Evolutionary conservation across 1,140 invertebrate genomes (phyloP).

Genomic region (Harlomillsia oculata): DNA sequence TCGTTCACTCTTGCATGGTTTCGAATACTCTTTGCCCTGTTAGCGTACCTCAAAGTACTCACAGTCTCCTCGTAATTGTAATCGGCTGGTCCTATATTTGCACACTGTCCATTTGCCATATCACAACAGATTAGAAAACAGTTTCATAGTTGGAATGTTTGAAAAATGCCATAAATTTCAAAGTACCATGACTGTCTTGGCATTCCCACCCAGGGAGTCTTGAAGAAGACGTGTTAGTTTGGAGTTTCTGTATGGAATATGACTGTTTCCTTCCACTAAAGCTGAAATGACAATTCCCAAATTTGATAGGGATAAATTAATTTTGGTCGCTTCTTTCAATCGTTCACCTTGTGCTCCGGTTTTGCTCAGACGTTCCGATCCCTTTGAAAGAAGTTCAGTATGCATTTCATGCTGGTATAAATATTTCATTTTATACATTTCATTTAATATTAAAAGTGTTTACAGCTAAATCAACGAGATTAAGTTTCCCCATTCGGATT

Average conservation of each 20-base stretch:
- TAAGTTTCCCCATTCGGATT: constrained; percentile 63
- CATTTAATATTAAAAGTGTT: constrained; percentile 36
- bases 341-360: constrained; percentile 80
- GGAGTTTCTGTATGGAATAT: constrained; percentile 90
- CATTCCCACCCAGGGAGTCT: constrained; percentile 91
- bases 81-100: constrained; percentile 90
- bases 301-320: constrained; percentile 86
- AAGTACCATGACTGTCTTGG: constrained; percentile 86
- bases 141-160: not conserved
- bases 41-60: constrained; percentile 92
- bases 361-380: constrained; percentile 81
- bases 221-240: constrained; percentile 85
- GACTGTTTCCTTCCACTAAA: constrained; percentile 81
- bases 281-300: constrained; percentile 93
- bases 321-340: constrained; percentile 88
- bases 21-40: constrained; percentile 93
- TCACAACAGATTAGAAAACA: not conserved
- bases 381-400: constrained; percentile 41
- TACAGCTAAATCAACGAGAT: constrained; percentile 76
- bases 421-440: too few species aligned
- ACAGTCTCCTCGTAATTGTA: constrained; percentile 97
- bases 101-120: constrained; percentile 50
- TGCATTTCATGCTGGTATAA: not conserved
- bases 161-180: not conserved
- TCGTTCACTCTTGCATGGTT: constrained; percentile 94